Conservation (phyloP, 2,797 vertebrate genomes). For the Glossophaga mutica region DNA sequence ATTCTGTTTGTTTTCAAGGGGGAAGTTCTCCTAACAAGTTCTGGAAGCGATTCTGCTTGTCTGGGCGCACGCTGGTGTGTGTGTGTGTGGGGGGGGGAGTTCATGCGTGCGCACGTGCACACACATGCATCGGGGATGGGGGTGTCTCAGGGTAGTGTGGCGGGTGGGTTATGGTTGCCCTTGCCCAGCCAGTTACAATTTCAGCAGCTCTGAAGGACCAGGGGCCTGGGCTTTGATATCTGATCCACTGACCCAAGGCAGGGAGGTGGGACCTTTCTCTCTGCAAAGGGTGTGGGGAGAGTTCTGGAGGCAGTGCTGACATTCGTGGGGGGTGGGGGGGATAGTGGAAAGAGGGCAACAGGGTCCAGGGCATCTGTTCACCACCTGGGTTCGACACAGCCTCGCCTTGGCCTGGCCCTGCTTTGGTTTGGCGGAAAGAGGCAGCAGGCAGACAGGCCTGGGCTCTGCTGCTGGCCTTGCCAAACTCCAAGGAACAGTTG, state of each 20-base stretch:
- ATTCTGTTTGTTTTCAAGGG: not conserved
- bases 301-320: not conserved
- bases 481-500: not conserved
- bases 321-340: not conserved
- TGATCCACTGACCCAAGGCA: not conserved
- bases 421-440: not conserved
- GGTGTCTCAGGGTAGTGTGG: not conserved
- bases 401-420: not conserved
- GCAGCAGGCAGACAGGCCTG: not conserved
- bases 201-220: not conserved
- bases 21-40: not conserved
- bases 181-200: not conserved
- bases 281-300: not conserved
- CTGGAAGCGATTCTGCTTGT: not conserved
- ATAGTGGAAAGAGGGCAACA: not conserved
- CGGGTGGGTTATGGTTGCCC: not conserved
- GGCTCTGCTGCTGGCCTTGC: not conserved
- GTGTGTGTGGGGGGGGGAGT: no score
- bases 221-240: constrained; percentile 34
- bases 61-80: not conserved
- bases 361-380: not conserved
- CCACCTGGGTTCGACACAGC: not conserved
- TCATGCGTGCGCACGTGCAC: fast-evolving
- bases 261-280: not conserved
- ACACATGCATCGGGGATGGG: not conserved